Evolutionary conservation across 1,140 invertebrate species (phyloP).

Genomic region (Hestina assimilis): DNA sequence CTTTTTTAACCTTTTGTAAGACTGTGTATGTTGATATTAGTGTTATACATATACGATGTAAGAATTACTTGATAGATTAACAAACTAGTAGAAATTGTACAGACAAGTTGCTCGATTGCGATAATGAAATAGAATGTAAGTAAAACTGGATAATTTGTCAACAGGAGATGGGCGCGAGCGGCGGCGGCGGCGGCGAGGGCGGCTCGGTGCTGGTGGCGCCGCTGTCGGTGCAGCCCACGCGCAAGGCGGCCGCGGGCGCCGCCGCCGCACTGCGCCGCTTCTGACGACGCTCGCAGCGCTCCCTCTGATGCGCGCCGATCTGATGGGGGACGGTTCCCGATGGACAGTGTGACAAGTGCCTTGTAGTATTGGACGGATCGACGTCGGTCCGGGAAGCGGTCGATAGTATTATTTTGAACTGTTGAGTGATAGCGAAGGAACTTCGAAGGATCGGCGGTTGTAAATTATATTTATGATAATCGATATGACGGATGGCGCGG

Average conservation of each 20-base stretch:
- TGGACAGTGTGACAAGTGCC: conserved; percentile 28
- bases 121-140: no score
- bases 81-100: no score
- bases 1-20: no score
- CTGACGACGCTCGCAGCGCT: conserved; percentile 54
- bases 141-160: no score
- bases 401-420: conserved; percentile 34
- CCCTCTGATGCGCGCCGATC: conserved; percentile 28
- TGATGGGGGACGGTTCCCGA: not conserved
- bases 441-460: conserved; percentile 11
- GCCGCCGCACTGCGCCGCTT: conserved; percentile 65
- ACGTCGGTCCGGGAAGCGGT: conserved; percentile 18
- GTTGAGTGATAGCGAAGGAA: conserved; percentile 5
- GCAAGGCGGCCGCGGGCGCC: conserved; percentile 80
- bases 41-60: no score
- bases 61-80: no score
- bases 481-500: not conserved
- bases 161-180: conserved; percentile 72
- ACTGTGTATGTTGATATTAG: no score
- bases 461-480: conserved; percentile 14
- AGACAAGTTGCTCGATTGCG: no score
- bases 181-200: conserved; percentile 79
- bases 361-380: conserved; percentile 30
- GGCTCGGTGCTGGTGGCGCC: conserved; percentile 85
- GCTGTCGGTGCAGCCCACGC: conserved; percentile 88